Base-by-base conservation (phyloP, 2,888 invertebrate species). In the Tetropium fuscum region DNA sequence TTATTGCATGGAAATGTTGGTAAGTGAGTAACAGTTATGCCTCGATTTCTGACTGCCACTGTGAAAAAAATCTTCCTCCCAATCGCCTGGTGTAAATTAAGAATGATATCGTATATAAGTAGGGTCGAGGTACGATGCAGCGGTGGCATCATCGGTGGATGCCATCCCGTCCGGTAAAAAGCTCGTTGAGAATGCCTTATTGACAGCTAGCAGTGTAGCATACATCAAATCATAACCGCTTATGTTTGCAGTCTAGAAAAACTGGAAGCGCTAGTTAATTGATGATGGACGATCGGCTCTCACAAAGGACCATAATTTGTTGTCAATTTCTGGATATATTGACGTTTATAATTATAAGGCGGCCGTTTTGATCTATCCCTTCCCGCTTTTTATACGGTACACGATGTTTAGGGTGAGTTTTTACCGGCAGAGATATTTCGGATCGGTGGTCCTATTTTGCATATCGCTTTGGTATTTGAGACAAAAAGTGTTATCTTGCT, bases 271-370 rank as follows among this genome's bases (percentile, higher is more conserved):
- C 67, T 69, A 72, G 74, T 78, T 81, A 81, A 81, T 81, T 81
- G 81, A 81, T 81, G 81, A 81, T 80, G 77, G 71, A 81, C 78
- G 81, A 78, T 77, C 79, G 79, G 78, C 75, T 66, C 68, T 74
- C 74, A 81, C 81, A 82, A 82, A 82, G 80, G 78, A 77, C 78
- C 80, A 81, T 82, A 81, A 82, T 82, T 81, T 82, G 82, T 81
- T 82, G 80, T 80, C 81, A 78, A 82, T 82, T 80, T 80, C 80
- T 79, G 78, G 79, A 80, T 79, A 80, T 80, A 79, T 79, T 77
- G 79, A 80, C 78, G 78, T 76, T 75, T 76, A 75, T 80, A 81
- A 81, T 79, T 79, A 79, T 72, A 69, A 64, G 72, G 77, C 77
- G 78, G 77, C 67, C 63, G 68, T 67, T 75, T 75, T 75, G 74